These are phyloP conservation scores for Neodiprion pinetum DNA, from an alignment of 1,140 invertebrate species.

Conservation along the genomic window DNA sequence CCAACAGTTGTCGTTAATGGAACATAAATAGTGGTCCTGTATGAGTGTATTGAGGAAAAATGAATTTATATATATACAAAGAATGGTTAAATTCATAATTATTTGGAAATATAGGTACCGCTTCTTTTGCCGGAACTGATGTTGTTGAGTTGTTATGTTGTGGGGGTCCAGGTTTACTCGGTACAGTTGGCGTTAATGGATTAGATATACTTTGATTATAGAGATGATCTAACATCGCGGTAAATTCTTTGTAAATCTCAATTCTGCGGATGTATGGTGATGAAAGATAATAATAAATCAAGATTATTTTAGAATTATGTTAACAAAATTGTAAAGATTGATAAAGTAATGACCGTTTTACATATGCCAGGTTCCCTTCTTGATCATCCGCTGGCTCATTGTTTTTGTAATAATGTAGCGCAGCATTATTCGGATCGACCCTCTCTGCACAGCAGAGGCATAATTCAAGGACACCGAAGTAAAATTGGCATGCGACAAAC, in stretches of 20 bases:
- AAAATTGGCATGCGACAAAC: conserved; percentile 80
- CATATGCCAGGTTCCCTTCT: conserved; percentile 75
- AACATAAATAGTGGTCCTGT: conserved; percentile 21
- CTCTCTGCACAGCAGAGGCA: conserved; percentile 84
- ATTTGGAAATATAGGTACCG: conserved; percentile 43
- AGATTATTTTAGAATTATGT: conserved; percentile 11
- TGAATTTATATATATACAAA: conserved; percentile 15
- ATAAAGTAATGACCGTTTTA: conserved; percentile 63
- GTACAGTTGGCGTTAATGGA: conserved; percentile 55
- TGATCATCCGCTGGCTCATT: conserved; percentile 82
- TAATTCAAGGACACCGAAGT: conserved; percentile 88
- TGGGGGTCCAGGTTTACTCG: conserved; percentile 51
- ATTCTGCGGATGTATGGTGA: conserved; percentile 37
- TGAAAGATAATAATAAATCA: conserved; percentile 9
- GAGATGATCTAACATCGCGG: conserved; percentile 79
- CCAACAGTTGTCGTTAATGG: neutral
- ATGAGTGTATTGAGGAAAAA: conserved; percentile 15
- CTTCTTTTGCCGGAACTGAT: conserved; percentile 51
- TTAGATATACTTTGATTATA: conserved; percentile 72
- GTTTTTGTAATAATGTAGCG: conserved; percentile 87
- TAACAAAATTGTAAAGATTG: neutral
- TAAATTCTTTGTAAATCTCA: conserved; percentile 90
- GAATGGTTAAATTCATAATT: neutral
- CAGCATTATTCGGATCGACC: conserved; percentile 88
- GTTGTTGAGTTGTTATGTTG: conserved; percentile 42